Evolutionary conservation across 2,797 vertebrate species (phyloP), one percentile per base, ranked within the genome.

Genomic region (Dallia pectoralis): DNA sequence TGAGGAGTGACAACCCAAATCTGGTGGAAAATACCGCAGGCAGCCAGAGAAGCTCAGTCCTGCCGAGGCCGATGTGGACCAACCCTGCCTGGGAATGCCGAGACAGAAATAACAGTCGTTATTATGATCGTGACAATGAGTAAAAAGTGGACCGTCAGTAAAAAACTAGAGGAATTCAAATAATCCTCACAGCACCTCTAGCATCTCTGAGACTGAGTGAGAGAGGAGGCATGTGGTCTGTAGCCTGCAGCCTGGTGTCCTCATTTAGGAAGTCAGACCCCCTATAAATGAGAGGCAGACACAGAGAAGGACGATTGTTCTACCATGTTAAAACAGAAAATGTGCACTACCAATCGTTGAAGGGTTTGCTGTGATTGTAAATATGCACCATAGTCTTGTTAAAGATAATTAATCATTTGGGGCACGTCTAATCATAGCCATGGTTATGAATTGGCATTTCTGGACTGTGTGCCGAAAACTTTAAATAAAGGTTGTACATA

Each of bases 221-320:
- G 71, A 32, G 78, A 79, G 65, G 76, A 64, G 78, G 40, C 71
- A 74, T 40, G 71, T 67, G 69, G 29, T 49, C 8, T 47, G 32
- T 49, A 51, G 44, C 47, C 11, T 8, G 44, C 67, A 49, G 25
- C 51, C 44, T 67, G 30, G 40, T 44, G n/a, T 12, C 11, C 53
- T 59, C 18, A 63, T 14, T 30, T 16, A 32, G 29, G 67, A 47
- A 49, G 44, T 6, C 71, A 66, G 19, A 18, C 32, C 22, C 69
- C 72, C 30, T n/a, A 6, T 71, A 85, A 81, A 81, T 84, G 25
- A 70, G 73, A 2, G 25, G 77, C 63, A 70, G 29, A 66, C 71
- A 7, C 80, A 86, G 76, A 87, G 76, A 87, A 81, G 77, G 25
- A 36, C 71, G 81, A 84, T 86, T 91, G 86, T 88, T 81, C 80